phyloP scores from a whole-genome alignment of 1,140 invertebrate genomes.

The Episyrphus balteatus region DNA sequence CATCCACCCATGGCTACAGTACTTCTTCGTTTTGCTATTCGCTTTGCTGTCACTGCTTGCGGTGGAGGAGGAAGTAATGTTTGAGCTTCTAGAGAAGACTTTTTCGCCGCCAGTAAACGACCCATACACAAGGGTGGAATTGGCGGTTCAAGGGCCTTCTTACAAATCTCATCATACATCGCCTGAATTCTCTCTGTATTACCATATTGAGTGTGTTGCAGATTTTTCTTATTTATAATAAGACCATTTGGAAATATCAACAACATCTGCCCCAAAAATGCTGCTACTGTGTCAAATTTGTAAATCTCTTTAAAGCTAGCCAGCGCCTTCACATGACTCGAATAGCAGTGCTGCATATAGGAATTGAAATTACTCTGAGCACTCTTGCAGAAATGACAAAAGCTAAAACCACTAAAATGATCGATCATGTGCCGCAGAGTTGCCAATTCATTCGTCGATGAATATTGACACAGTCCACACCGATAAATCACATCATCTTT shows the following conservation, averaged over 20 bases:
- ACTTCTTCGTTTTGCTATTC: constrained; percentile 3
- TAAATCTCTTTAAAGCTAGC: constrained; percentile 2
- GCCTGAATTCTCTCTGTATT: background rate
- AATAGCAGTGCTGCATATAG: constrained; percentile 10
- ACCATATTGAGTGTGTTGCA: constrained; percentile 7
- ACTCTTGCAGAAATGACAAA: constrained; percentile 5
- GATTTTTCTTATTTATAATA: constrained; percentile 3
- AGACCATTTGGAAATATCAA: constrained; percentile 12
- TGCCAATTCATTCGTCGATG: constrained; percentile 2
- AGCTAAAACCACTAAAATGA: constrained; percentile 7
- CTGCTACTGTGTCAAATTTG: background rate
- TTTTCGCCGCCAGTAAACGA: constrained; percentile 5
- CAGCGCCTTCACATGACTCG: constrained; percentile 3
- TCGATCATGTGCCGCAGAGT: constrained; percentile 9
- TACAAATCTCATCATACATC: constrained; percentile 7
- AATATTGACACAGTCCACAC: constrained; percentile 2
- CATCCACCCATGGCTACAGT: constrained; percentile 1
- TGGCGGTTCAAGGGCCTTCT: constrained; percentile 7
- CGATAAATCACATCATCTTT: constrained; percentile 2
- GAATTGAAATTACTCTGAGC: constrained; percentile 1
- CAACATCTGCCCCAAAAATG: constrained; percentile 5
- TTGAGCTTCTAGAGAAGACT: constrained; percentile 6
- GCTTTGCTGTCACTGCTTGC: background rate
- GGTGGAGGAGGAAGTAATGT: background rate
- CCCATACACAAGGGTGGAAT: constrained; percentile 7